phyloP scores from a whole-genome alignment of 2,797 vertebrate species.

The Coreius guichenoti region DNA sequence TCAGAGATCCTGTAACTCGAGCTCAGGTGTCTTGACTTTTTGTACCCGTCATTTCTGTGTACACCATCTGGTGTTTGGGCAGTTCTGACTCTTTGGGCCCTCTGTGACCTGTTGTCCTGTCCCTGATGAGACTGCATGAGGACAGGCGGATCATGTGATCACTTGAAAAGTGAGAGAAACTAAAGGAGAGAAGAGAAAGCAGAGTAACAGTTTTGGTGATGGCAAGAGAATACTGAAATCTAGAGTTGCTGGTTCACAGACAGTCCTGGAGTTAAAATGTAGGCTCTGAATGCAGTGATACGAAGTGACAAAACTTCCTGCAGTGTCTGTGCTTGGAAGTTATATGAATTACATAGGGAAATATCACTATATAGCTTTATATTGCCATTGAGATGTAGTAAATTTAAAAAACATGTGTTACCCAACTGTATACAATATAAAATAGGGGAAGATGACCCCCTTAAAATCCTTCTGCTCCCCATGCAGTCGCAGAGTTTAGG shows the following conservation, averaged over 20 bases:
- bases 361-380: neutral
- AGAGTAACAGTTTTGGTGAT: neutral
- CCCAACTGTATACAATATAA: neutral
- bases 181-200: neutral
- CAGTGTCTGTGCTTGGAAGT: neutral
- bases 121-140: neutral
- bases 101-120: conserved; percentile 24
- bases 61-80: conserved; percentile 22
- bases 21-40: neutral
- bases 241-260: neutral
- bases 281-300: neutral
- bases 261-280: neutral
- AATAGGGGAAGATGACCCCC: neutral
- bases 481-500: neutral
- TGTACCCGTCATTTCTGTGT: neutral
- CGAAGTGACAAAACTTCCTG: neutral
- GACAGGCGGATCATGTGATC: neutral
- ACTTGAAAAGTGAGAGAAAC: conserved; percentile 15
- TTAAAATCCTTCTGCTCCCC: neutral
- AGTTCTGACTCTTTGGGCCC: conserved; percentile 18
- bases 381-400: neutral
- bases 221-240: neutral
- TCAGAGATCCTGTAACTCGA: conserved; percentile 11
- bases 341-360: neutral
- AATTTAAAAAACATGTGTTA: neutral